phyloP scores from a whole-genome alignment of 2,888 invertebrate species.

The Syritta pipiens region DNA sequence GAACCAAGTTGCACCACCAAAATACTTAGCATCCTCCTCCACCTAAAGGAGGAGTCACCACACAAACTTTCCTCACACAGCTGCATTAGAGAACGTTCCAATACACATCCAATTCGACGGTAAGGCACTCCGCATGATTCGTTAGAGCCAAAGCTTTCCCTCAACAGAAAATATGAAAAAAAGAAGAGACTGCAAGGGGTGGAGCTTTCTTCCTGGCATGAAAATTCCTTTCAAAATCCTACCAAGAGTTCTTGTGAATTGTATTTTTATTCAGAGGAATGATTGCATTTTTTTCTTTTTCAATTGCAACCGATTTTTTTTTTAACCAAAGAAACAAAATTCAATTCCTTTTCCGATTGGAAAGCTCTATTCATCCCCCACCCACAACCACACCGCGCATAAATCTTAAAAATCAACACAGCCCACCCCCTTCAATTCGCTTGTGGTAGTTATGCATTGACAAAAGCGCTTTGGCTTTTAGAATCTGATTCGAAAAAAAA shows the following conservation, averaged over 20 bases:
- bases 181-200: slow-evolving; percentile 24
- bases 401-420: slow-evolving; percentile 52
- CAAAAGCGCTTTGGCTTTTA: slow-evolving; percentile 28
- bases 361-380: not conserved
- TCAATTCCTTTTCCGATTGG: not conserved
- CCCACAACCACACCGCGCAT: not conserved
- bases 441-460: not conserved
- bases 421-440: slow-evolving; percentile 15
- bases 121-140: slow-evolving; percentile 36
- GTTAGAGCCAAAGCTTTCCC: slow-evolving; percentile 43
- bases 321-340: not conserved
- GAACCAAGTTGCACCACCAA: too few species aligned
- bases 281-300: too few species aligned
- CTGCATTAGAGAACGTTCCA: slow-evolving; percentile 40
- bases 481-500: slow-evolving; percentile 30
- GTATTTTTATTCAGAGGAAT: too few species aligned
- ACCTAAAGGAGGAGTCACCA: slow-evolving; percentile 34
- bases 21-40: too few species aligned
- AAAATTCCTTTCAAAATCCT: not conserved
- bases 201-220: slow-evolving; percentile 55
- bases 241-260: not conserved
- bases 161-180: slow-evolving; percentile 23
- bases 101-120: slow-evolving; percentile 16
- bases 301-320: too few species aligned
- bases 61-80: not conserved